Base-by-base conservation (phyloP, 2,113 vertebrate species). In the Nothocercus nigrocapillus region DNA sequence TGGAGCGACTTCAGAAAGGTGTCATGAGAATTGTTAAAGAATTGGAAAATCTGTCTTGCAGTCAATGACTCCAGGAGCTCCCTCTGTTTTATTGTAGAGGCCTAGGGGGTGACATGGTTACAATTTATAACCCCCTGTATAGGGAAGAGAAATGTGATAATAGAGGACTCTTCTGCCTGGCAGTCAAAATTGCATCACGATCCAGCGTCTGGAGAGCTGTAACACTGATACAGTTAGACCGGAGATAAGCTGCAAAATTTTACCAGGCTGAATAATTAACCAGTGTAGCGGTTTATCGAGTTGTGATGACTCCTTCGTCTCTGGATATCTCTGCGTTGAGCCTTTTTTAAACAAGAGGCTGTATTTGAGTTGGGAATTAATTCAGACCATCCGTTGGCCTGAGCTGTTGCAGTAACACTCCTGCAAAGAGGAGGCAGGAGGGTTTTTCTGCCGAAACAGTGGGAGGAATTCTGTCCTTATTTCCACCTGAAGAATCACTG, bases 191-290 rank as follows among this genome's bases (percentile, higher is more conserved):
- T 0, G 58, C 87, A 84, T 87, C 4, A 7, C 66, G 88, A 96
- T 96, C 94, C 80, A 89, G 81, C 79, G 77, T 77, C 88, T 93
- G 92, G 69, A 79, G 93, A 68, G 85, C 75, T 93, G 2, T 76
- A 63, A 67, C 78, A 27, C 19, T 62, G 85, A 73, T 90, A 84
- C 73, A 8, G 79, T 90, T 69, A 90, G 92, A 93, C 67, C n/a
- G 69, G 80, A 96, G 93, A 95, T 90, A 93, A 96, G 88, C 79
- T 93, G 85, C 88, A 96, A 64, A 95, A 92, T 92, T 93, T 90
- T 90, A 88, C 88, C 72, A 63, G 18, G 36, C 28, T 96, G 85
- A 90, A 81, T 94, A 95, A 93, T 93, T 94, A 93, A 93, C 3
- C 4, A n/a, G 76, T 86, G 80, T 27, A 84, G 90, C 61, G 64